Conservation (phyloP, 1,140 invertebrate species). For the Cotesia typhae region DNA sequence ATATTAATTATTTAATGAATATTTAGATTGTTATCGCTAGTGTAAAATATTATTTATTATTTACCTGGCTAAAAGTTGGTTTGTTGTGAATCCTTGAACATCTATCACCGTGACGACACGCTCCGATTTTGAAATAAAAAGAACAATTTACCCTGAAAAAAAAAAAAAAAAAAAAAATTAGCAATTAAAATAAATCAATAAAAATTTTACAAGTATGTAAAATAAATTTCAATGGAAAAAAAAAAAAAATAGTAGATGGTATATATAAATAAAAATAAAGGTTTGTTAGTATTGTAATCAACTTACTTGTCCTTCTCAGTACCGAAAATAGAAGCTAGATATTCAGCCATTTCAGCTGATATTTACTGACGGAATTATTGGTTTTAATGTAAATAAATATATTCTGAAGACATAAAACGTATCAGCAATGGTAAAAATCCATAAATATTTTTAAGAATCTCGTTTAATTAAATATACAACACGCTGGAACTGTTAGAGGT, state of each 20-base stretch:
- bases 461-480: no score
- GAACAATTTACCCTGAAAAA: slow-evolving; percentile 94
- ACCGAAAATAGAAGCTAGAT: slow-evolving; percentile 98
- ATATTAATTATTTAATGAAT: neutral
- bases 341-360: slow-evolving; percentile 85
- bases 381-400: no score
- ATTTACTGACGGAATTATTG: no score
- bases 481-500: no score
- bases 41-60: neutral
- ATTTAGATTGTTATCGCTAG: neutral
- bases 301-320: slow-evolving; percentile 99
- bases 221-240: neutral
- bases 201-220: neutral
- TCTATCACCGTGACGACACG: slow-evolving; percentile 97
- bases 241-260: neutral
- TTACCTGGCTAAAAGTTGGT: slow-evolving; percentile 93
- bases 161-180: slow-evolving; percentile 62
- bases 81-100: slow-evolving; percentile 99
- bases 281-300: neutral
- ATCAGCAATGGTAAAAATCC: no score
- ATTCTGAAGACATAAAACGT: no score
- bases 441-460: no score
- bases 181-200: slow-evolving; percentile 21
- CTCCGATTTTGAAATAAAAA: slow-evolving; percentile 99
- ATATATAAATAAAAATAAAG: neutral